Percentiles rank a stretch among this genome's conserved stretches.
Evolutionary conservation across 2,888 invertebrate genomes (phyloP).

Genomic region (Caenorhabditis virilis): DNA sequence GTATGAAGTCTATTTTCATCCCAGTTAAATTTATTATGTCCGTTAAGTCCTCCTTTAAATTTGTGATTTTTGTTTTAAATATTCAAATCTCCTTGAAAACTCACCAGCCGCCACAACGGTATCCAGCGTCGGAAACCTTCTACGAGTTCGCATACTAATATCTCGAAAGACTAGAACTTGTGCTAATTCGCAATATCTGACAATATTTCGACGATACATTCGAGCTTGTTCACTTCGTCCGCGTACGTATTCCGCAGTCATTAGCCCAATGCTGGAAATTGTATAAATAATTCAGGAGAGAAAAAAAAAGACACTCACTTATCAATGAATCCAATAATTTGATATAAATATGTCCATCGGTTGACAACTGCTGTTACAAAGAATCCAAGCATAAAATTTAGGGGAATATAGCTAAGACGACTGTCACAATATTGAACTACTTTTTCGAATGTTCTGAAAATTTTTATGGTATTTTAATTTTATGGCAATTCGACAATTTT

Average conservation of each 20-base stretch:
- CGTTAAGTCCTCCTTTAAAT: too few species aligned
- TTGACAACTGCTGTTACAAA: constrained; percentile 57
- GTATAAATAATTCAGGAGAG: too few species aligned
- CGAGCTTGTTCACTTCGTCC: constrained; percentile 50
- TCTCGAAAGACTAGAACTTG: constrained; percentile 59
- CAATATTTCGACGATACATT: constrained; percentile 53
- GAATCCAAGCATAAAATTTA: constrained; percentile 58
- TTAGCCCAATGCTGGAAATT: constrained; percentile 53
- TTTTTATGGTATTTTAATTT: too few species aligned
- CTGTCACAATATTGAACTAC: constrained; percentile 53
- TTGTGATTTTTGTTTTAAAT: too few species aligned
- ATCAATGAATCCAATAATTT: constrained; percentile 58
- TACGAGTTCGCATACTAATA: constrained; percentile 50
- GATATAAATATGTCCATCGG: constrained; percentile 56
- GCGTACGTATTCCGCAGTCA: constrained; percentile 55
- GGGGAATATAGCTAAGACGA: constrained; percentile 51
- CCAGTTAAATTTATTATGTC: too few species aligned
- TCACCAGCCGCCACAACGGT: constrained; percentile 57
- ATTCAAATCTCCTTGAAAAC: too few species aligned
- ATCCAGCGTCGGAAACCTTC: constrained; percentile 55
- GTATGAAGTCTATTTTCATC: too few species aligned
- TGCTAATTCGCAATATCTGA: constrained; percentile 46
- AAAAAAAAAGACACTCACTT: constrained; percentile 40
- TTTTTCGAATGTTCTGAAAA: constrained; percentile 49
- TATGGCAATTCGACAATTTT: too few species aligned